Evolutionary conservation across 2,888 invertebrate species (phyloP), one percentile per base, ranked within the genome.

Genomic region (Lagria hirta): DNA sequence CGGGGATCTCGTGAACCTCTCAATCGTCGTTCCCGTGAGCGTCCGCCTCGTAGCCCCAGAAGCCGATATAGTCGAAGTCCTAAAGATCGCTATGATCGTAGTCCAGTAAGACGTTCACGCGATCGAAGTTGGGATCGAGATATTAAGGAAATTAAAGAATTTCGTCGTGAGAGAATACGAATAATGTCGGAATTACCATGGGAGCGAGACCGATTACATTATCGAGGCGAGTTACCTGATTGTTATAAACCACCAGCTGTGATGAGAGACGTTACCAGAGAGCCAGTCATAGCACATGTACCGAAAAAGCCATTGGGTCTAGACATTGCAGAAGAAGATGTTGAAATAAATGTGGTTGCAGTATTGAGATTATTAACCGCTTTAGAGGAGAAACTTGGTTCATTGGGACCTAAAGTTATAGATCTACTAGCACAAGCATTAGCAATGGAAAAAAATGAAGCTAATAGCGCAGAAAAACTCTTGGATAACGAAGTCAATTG

Each of bases 301-400:
- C 24, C 32, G 11, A 17, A 7, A 10, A 16, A 1, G 33, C 43
- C 21, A 8, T 26, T 10, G 2, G 12, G 24, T 3, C 29, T 30
- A 23, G 38, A 38, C 61, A 48, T 66, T 66, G 69, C 75, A 65
- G 58, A 76, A 68, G 62, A 66, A 5, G 78, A 80, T 41, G 78
- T 80, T 28, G 75, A 75, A 8, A 61, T 78, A 4, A 78, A 78
- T 12, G 75, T 84, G 4, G 82, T 86, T 2, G 79, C 78, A 13
- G 84, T 88, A 30, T 69, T 91, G 42, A 76, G 90, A 20, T 73
- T 87, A 49, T 74, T 92, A 0, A 87, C 88, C 1, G 90, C 90
- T 1, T 72, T 92, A 3, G 91, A 92, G 66, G 85, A 84, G 54
- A 85, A 87, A 61, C 72, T 92, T 30, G 91, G 91, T n/a, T 88